A percentile compares a stretch with the other conserved stretches of the same genome.
Evolutionary conservation across 2,797 vertebrate genomes (phyloP).

Genomic region (Schizopygopsis malacanthus): DNA sequence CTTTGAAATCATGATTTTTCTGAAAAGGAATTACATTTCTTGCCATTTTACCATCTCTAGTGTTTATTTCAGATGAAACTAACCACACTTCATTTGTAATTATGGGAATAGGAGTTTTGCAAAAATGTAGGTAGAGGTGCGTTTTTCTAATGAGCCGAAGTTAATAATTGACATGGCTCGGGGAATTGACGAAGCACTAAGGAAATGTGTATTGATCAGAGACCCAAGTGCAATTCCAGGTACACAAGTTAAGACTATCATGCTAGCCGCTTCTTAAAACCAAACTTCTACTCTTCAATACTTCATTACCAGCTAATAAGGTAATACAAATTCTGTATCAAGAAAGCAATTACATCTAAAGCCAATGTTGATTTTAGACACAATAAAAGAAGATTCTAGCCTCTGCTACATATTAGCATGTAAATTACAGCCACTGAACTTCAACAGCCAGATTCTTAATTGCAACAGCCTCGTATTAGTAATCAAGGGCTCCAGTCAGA

Average conservation of each 20-base stretch:
- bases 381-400: constrained; percentile 18
- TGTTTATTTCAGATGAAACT: not conserved
- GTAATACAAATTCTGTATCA: constrained; percentile 27
- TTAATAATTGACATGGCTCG: not conserved
- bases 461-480: constrained; percentile 36
- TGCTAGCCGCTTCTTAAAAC: not conserved
- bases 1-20: not conserved
- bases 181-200: constrained; percentile 18
- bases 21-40: not conserved
- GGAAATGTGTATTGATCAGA: constrained; percentile 48
- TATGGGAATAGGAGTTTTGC: not conserved
- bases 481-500: constrained; percentile 45
- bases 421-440: constrained; percentile 39
- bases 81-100: not conserved
- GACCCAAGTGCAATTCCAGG: constrained; percentile 10
- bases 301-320: constrained; percentile 7
- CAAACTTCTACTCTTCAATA: not conserved
- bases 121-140: not conserved
- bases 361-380: constrained; percentile 34
- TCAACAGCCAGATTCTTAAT: constrained; percentile 45
- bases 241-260: constrained; percentile 11
- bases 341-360: constrained; percentile 32
- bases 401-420: constrained; percentile 38
- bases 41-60: not conserved
- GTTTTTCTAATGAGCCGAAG: not conserved